Evolutionary conservation across 1,140 invertebrate genomes (phyloP), one percentile per base, ranked within the genome.

Genomic region (Solen grandis): DNA sequence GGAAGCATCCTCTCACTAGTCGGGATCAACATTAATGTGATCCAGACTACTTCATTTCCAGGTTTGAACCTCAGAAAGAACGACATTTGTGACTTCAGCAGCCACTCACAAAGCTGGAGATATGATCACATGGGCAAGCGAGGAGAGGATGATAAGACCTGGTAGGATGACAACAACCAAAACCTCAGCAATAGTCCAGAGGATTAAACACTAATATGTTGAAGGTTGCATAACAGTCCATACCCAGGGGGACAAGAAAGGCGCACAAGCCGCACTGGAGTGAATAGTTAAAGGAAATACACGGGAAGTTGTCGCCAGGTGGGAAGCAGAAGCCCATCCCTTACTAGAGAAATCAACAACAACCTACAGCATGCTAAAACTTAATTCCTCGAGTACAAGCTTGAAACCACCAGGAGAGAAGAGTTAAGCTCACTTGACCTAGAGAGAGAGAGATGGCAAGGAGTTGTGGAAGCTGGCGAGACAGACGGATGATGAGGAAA

Each of bases 91-190:
- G 41, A 46, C 68, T 81, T 81, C 54, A 83, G 83, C 77, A 81
- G 81, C 68, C 84, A 85, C 22, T 86, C 84, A 1, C 79, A 74
- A 57, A 84, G 79, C 70, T 86, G 78, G 84, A 75, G 68, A 55
- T 82, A 78, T 76, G 69, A 82, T 31, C 50, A 73, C 33, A 50
- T 84, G n/a, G 63, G 82, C 60, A 62, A 73, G 78, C 27, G 82
- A 81, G 38, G 55, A 81, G 46, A 60, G 57, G 55, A 46, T 8
- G 41, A 10, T 46, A 46, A 81, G 29, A 57, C 66, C 65, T 84
- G 82, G 59, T 68, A 72, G 38, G 77, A 72, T 60, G 62, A 80
- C 16, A 62, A 69, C 31, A 79, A 41, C 1, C 31, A 69, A 16
- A 0, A 4, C 16, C 62, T 80, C 0, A 60, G 68, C 33, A 62